Evolutionary conservation across 2,888 invertebrate species (phyloP).

Genomic region (Spodoptera picta): DNA sequence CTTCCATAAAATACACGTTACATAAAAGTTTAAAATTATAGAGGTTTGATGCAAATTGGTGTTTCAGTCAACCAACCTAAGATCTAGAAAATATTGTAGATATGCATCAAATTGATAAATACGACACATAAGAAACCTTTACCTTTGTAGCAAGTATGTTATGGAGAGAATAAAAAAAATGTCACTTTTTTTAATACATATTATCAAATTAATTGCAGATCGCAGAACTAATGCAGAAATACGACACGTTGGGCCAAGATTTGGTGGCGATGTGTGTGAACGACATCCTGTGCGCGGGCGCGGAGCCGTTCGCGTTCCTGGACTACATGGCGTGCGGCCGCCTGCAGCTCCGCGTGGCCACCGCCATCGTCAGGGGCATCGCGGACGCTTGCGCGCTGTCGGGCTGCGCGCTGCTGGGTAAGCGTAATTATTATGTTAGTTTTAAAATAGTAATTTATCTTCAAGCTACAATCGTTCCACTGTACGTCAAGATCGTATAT

Average conservation of each 20-base stretch:
- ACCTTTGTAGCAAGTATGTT: too few relatives aligned
- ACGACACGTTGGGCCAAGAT: constrained; percentile 96
- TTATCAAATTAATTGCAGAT: constrained; percentile 89
- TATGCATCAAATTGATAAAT: too few relatives aligned
- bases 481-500: too few relatives aligned
- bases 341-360: constrained; percentile 93
- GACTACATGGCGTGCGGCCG: constrained; percentile 98
- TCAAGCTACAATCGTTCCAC: too few relatives aligned
- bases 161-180: too few relatives aligned
- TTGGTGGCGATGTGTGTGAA: constrained; percentile 99
- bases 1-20: too few relatives aligned
- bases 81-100: too few relatives aligned
- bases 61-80: too few relatives aligned
- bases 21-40: too few relatives aligned
- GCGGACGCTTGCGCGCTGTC: constrained; percentile 95
- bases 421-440: constrained; percentile 40
- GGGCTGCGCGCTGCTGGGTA: constrained; percentile 96
- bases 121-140: too few relatives aligned
- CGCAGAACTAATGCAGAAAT: constrained; percentile 93
- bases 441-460: not conserved
- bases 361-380: constrained; percentile 94
- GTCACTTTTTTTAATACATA: too few relatives aligned
- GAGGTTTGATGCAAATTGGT: too few relatives aligned
- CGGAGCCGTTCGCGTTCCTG: constrained; percentile 98
- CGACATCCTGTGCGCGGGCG: constrained; percentile 98